Evolutionary conservation across 1,140 invertebrate species (phyloP).

Genomic region (Chelonus insularis): DNA sequence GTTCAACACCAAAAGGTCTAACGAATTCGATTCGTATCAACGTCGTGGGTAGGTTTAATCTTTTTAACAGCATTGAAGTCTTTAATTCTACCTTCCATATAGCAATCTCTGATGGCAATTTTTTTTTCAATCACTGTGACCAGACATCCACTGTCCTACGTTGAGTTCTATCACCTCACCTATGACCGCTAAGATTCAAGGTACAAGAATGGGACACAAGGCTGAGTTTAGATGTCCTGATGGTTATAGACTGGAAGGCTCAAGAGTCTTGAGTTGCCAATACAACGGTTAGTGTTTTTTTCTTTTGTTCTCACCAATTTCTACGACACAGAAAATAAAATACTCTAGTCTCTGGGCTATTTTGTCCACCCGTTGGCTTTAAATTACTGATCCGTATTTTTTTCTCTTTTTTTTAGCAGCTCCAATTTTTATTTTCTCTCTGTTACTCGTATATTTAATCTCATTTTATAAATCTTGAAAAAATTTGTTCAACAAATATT

Average conservation of each 20-base stretch:
- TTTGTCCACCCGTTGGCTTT: constrained; percentile 3
- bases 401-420: background rate
- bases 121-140: constrained; percentile 34
- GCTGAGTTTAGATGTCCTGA: constrained; percentile 70
- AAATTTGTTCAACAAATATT: background rate
- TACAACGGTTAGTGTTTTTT: constrained; percentile 65
- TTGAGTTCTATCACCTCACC: constrained; percentile 56
- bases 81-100: background rate
- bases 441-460: background rate
- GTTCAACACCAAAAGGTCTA: constrained; percentile 75
- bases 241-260: constrained; percentile 72
- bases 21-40: constrained; percentile 78
- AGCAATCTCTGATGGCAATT: background rate
- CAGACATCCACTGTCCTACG: constrained; percentile 67
- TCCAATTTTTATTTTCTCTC: background rate
- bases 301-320: background rate
- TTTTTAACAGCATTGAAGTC: constrained; percentile 26
- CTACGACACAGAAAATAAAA: background rate
- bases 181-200: constrained; percentile 66
- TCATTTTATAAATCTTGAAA: background rate
- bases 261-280: constrained; percentile 72
- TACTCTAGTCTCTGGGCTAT: background rate
- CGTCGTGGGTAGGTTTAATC: constrained; percentile 70
- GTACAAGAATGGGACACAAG: constrained; percentile 69
- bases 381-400: constrained; percentile 19